phyloP scores from a whole-genome alignment of 2,113 vertebrate species.

The Tragelaphus imberbis region DNA sequence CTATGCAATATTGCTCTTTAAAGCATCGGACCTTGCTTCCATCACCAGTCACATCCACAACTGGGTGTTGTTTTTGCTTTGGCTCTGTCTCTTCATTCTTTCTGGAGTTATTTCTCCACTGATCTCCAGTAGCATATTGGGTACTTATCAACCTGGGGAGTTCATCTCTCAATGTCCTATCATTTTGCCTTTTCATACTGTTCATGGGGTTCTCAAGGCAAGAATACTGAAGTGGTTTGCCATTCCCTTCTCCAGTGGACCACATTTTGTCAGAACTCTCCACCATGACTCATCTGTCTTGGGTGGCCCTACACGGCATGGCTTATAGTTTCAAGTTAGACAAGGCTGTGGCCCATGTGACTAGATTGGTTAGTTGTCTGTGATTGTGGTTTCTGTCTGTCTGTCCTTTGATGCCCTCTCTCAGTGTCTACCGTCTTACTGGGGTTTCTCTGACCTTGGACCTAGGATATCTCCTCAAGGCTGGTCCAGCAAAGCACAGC shows the following conservation, averaged over 20 bases:
- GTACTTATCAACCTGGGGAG: not conserved
- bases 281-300: not conserved
- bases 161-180: not conserved
- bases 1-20: not conserved
- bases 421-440: not conserved
- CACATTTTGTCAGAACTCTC: not conserved
- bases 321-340: not conserved
- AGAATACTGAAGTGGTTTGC: not conserved
- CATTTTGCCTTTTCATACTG: not conserved
- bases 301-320: not conserved
- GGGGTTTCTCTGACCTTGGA: not conserved
- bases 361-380: not conserved
- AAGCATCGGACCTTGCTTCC: not conserved
- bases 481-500: not conserved
- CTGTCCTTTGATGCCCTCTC: not conserved
- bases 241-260: not conserved
- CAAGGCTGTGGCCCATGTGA: not conserved
- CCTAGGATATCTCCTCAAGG: not conserved
- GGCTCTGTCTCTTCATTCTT: not conserved
- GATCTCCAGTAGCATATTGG: not conserved
- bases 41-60: not conserved
- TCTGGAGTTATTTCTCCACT: not conserved
- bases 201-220: not conserved
- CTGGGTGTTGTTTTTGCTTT: not conserved
- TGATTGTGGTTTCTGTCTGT: not conserved